These are phyloP conservation scores for Myotis davidii DNA, from an alignment of 2,113 vertebrate species.

Conservation along the genomic window DNA sequence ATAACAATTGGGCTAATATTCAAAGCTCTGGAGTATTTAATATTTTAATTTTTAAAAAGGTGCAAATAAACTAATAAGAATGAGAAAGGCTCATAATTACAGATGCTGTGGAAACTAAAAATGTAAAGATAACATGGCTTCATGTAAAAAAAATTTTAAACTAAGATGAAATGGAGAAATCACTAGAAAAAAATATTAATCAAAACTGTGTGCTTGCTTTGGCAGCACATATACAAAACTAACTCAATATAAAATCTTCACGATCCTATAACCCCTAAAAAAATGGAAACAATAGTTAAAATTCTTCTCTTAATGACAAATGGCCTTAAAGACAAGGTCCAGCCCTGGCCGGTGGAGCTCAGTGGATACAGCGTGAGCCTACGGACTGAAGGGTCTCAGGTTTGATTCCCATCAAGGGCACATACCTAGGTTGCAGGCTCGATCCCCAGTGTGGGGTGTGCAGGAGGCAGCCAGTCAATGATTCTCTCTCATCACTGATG, in stretches of 20 bases:
- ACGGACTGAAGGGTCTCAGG: too few species aligned
- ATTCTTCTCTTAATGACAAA: not conserved
- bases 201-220: not conserved
- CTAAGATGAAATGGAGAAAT: not conserved
- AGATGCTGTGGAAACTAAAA: not conserved
- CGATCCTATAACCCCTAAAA: not conserved
- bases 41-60: not conserved
- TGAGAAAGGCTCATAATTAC: not conserved
- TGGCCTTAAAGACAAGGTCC: not conserved
- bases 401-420: too few species aligned
- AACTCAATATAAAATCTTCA: not conserved
- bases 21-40: not conserved
- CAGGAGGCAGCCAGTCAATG: too few species aligned
- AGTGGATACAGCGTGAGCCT: too few species aligned
- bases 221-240: not conserved
- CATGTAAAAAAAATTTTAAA: not conserved
- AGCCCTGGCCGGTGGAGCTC: not conserved
- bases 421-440: too few species aligned
- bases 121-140: not conserved
- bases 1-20: not conserved
- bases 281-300: not conserved
- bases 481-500: too few species aligned
- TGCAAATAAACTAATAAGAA: not conserved
- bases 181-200: not conserved
- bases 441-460: too few species aligned